Conservation (phyloP, 2,888 invertebrate genomes). For the Oscheius sp. region DNA sequence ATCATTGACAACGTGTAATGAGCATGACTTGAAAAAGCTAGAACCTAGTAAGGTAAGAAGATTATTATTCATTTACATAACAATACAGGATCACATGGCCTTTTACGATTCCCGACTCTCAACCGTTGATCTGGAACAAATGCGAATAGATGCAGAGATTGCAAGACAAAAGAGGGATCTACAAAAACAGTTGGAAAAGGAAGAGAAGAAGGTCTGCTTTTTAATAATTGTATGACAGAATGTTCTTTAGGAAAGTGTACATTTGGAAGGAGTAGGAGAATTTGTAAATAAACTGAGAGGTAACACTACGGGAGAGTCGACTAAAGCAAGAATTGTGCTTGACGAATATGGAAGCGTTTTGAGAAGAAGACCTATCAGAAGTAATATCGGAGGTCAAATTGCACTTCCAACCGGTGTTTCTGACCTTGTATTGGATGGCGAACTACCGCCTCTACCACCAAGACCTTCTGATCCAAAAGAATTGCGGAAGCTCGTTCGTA, state of each 20-base stretch:
- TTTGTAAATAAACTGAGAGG: conserved; percentile 28
- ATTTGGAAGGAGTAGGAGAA: conserved; percentile 24
- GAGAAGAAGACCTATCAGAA: conserved; percentile 12
- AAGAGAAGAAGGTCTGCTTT: neutral
- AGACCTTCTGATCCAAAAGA: conserved; percentile 63
- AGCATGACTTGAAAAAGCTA: conserved; percentile 6
- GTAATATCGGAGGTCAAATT: conserved; percentile 21
- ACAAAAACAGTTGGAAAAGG: conserved; percentile 10
- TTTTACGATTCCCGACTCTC: conserved; percentile 22
- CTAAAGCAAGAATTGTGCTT: conserved; percentile 23
- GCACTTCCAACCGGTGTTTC: conserved; percentile 13
- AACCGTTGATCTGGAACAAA: conserved; percentile 22
- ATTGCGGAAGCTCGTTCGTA: conserved; percentile 60
- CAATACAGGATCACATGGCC: conserved; percentile 6
- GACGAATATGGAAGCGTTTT: conserved; percentile 17
- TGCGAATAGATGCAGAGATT: conserved; percentile 21
- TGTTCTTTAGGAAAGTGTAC: conserved; percentile 1
- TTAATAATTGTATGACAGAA: neutral
- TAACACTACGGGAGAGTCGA: neutral
- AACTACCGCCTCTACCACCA: conserved; percentile 42
- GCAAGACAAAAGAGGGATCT: conserved; percentile 7
- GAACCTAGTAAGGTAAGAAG: conserved; percentile 17
- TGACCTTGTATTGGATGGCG: conserved; percentile 19
- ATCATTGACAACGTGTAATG: neutral
- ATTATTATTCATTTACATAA: neutral